Percentiles rank a stretch among this genome's conserved stretches.
Evolutionary conservation across 64 coral and sea anemone species (phyloP).

Genomic region (Pocillopora damicornis): DNA sequence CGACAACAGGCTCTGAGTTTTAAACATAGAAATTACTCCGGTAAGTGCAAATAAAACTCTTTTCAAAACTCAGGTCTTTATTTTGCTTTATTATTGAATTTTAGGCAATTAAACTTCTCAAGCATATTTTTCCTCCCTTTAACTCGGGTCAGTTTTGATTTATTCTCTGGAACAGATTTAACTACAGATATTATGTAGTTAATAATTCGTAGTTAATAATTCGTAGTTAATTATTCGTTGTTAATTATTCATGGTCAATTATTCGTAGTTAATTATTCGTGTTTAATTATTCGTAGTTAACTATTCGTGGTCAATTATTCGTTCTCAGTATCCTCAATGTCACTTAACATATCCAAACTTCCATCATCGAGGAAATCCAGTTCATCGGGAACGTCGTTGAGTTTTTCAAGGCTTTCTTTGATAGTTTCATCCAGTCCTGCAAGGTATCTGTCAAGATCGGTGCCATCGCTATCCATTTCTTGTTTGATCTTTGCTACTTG

Average conservation of each 20-base stretch:
- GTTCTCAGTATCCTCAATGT: slow-evolving; percentile 64
- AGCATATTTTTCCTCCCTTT: too few relatives aligned
- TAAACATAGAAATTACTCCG: too few relatives aligned
- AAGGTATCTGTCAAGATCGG: slow-evolving; percentile 72
- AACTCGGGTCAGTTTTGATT: too few relatives aligned
- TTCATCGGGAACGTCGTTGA: slow-evolving; percentile 78
- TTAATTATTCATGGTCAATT: not conserved
- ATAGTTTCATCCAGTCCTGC: slow-evolving; percentile 88
- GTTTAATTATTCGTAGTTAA: not conserved
- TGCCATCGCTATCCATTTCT: slow-evolving; percentile 70
- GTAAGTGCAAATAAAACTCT: too few relatives aligned
- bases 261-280: not conserved
- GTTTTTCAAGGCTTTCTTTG: slow-evolving; percentile 81
- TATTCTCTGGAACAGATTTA: too few relatives aligned
- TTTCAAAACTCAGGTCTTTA: too few relatives aligned
- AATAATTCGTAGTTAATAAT: too few relatives aligned
- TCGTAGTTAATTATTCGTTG: too few relatives aligned
- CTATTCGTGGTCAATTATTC: not conserved
- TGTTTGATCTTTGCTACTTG: slow-evolving; percentile 65
- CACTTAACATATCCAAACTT: slow-evolving; percentile 49
- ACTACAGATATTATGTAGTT: too few relatives aligned
- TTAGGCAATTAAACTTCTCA: too few relatives aligned
- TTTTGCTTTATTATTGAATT: too few relatives aligned
- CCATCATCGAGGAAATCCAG: slow-evolving; percentile 71
- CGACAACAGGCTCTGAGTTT: too few relatives aligned